A percentile compares a stretch with the other conserved stretches of the same genome.
These are phyloP conservation scores for Hippolais icterina DNA, from an alignment of 2,113 vertebrate species.

Conservation along the genomic window DNA sequence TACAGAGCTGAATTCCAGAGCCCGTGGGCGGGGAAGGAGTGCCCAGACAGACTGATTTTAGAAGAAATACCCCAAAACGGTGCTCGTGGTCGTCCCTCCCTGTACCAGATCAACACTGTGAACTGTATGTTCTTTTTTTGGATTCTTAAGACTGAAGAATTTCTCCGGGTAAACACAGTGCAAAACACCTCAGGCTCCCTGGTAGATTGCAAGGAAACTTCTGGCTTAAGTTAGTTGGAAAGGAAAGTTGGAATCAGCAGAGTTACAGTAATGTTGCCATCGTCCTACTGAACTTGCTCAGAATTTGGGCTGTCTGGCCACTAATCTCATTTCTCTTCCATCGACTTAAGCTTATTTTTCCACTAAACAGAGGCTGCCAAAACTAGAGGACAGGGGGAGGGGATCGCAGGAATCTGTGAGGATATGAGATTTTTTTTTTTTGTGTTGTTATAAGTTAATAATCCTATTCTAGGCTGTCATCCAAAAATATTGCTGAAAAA, in stretches of 20 bases:
- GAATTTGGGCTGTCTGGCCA: neutral
- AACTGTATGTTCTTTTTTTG: neutral
- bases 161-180: neutral
- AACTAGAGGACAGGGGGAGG: neutral
- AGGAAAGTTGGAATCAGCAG: constrained; percentile 12
- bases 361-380: neutral
- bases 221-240: neutral
- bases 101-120: rapidly evolving
- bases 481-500: constrained; percentile 46
- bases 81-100: neutral
- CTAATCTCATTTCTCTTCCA: neutral
- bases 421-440: neutral
- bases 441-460: constrained; percentile 32
- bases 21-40: neutral
- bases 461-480: constrained; percentile 26
- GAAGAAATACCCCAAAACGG: neutral
- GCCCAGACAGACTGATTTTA: neutral
- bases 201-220: neutral
- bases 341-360: constrained; percentile 7
- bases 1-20: constrained; percentile 29
- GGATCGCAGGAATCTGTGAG: neutral
- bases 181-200: neutral
- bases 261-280: neutral
- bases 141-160: neutral
- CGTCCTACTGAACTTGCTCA: neutral